A percentile compares a stretch with the other conserved stretches of the same genome.
phyloP scores from a whole-genome alignment of 2,113 vertebrate species.

The Mesoclemmys tuberculata region DNA sequence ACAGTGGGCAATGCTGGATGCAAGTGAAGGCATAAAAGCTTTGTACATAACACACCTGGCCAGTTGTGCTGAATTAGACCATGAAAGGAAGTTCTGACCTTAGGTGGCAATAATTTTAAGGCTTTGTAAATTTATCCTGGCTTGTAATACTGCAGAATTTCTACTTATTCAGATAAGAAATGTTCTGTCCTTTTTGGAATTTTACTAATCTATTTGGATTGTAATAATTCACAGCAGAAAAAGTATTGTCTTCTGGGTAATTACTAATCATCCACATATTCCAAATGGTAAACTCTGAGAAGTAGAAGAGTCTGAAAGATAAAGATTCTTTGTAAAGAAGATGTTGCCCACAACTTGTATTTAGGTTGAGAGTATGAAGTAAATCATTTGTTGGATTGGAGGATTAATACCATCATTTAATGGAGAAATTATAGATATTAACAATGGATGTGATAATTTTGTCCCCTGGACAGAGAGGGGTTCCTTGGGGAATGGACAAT shows the following conservation, averaged over 20 bases:
- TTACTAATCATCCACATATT: conserved; percentile 33
- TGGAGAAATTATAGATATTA: conserved; percentile 42
- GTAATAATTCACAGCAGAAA: neutral
- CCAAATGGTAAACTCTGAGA: conserved; percentile 14
- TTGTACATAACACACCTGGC: neutral
- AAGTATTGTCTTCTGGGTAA: neutral
- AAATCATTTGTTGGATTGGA: conserved; percentile 47
- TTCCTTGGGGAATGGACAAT: conserved; percentile 58
- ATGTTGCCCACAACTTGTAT: neutral
- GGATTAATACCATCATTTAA: conserved; percentile 36
- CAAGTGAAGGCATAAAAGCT: neutral
- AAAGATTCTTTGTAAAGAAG: neutral
- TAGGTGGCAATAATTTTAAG: neutral
- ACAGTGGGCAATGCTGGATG: conserved; percentile 5
- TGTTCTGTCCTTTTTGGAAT: neutral
- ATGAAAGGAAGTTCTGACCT: neutral
- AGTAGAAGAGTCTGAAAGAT: conserved; percentile 3
- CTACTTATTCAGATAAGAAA: neutral
- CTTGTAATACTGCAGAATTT: neutral
- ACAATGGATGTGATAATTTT: conserved; percentile 58
- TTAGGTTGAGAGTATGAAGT: conserved; percentile 21
- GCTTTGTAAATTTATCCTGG: neutral
- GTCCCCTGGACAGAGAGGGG: conserved; percentile 21
- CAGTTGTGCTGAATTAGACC: neutral
- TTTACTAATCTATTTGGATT: conserved; percentile 1